Base-by-base conservation (phyloP, 1,140 invertebrate species). In the Caenorhabditis tropicalis region DNA sequence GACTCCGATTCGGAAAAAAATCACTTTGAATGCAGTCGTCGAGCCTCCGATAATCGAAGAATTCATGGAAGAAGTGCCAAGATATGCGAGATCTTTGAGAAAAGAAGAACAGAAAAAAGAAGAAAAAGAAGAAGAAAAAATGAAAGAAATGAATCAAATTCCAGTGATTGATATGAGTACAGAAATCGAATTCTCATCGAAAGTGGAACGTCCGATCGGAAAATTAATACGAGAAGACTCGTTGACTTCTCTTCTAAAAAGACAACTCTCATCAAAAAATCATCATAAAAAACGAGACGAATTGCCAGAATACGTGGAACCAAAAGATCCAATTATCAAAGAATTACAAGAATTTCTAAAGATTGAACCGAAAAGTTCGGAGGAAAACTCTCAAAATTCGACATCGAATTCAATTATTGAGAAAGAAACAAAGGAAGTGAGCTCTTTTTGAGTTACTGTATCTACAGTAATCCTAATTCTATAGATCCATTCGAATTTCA, bases 351-450 rank as follows among this genome's bases (percentile, higher is more conserved):
- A 74, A 15, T 74, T 74, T 43, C 24, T 74, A 21, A 74, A 74
- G n/a, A 74, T 74, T 74, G 65, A 74, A 74, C 65, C 65, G 21
- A 74, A 74, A 27, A 74, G 36, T 74, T 74, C 65, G 10, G 65
- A 74, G 12, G 65, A 74, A 16, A 74, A 27, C 15, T 43, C 65
- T 12, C 65, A 74, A 10, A 43, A 43, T 31, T 74, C 36, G 1
- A 43, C 65, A 24, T 74, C 36, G n/a, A 43, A 12, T 12, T 74
- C 65, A 24, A 43, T 74, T n/a, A n/a, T n/a, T 46, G 65, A 74
- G n/a, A 74, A 74, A 24, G 65, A 74, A 21, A 39, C 36, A 46
- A 74, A 74, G 15, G 36, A 39, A n/a, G 65, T 43, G 10, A 24
- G 12, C 16, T 51, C n/a, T 19, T 51, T 9, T 51, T 51, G 7